Evolutionary conservation across 2,113 vertebrate genomes (phyloP).

Genomic region (Colossoma macropomum): DNA sequence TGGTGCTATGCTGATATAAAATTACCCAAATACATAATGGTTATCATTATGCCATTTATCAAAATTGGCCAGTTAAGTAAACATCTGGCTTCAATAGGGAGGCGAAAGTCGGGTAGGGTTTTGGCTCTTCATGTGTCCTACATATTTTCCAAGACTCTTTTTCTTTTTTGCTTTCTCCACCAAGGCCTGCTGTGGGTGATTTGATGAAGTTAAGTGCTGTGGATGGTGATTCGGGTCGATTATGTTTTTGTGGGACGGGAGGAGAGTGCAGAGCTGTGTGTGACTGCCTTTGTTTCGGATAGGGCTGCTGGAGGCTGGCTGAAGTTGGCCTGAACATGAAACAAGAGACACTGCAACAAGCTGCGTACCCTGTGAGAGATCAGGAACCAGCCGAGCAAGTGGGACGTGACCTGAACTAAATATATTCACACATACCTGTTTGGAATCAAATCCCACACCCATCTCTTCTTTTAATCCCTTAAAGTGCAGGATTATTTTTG

Average conservation of each 20-base stretch:
- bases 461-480: constrained; percentile 5
- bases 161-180: constrained; percentile 57
- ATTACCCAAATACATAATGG: constrained; percentile 74
- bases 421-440: constrained; percentile 63
- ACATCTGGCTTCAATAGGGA: constrained; percentile 85
- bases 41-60: constrained; percentile 80
- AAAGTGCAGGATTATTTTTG: neutral
- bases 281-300: constrained; percentile 68
- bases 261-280: constrained; percentile 60
- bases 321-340: constrained; percentile 1
- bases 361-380: constrained; percentile 27
- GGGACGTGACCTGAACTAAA: constrained; percentile 40
- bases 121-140: constrained; percentile 77
- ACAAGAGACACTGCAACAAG: constrained; percentile 35
- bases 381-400: neutral
- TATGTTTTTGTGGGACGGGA: constrained; percentile 71
- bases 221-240: constrained; percentile 76
- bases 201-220: constrained; percentile 81
- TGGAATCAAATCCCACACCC: constrained; percentile 56
- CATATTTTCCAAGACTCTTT: constrained; percentile 78
- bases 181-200: constrained; percentile 78
- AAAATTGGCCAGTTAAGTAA: constrained; percentile 81
- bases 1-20: constrained; percentile 75
- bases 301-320: constrained; percentile 12
- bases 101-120: constrained; percentile 69